Percentiles rank a stretch among this genome's conserved stretches.
Conservation (phyloP, 1,140 invertebrate species). For the Neodiprion virginianus region DNA sequence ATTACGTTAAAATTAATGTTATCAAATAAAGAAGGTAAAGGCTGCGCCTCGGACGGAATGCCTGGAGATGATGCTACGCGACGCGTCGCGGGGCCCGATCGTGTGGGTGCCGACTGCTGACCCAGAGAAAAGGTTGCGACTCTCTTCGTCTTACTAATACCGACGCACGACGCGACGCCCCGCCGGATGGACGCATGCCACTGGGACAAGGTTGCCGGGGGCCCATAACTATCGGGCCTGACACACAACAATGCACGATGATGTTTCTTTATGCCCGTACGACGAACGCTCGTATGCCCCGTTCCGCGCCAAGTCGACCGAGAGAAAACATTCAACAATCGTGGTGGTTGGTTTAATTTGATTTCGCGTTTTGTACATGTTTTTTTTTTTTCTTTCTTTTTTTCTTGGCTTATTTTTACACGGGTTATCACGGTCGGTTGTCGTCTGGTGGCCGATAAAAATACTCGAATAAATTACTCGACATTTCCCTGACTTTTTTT, state of each 20-base stretch:
- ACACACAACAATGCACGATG: slow-evolving; percentile 52
- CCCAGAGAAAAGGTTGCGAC: slow-evolving; percentile 1
- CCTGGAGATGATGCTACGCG: neutral
- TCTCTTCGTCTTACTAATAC: neutral
- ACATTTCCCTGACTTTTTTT: no score
- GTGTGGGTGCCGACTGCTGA: neutral
- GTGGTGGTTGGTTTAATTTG: no score
- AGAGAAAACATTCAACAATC: no score
- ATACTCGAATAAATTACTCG: no score
- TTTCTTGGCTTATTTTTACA: no score
- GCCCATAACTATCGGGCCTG: slow-evolving; percentile 56
- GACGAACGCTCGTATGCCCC: slow-evolving; percentile 42
- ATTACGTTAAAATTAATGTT: neutral
- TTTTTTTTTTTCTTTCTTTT: no score
- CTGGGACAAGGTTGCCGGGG: slow-evolving; percentile 60
- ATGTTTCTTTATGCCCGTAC: slow-evolving; percentile 38
- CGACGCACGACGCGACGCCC: neutral
- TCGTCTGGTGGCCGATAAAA: no score
- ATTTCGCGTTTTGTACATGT: no score
- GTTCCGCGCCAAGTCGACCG: slow-evolving; percentile 11
- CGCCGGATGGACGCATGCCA: slow-evolving; percentile 35
- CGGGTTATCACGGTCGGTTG: no score
- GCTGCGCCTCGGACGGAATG: neutral
- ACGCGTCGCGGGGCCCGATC: neutral
- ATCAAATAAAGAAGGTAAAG: neutral